phyloP scores from a whole-genome alignment of 2,797 vertebrate genomes.

The Thunnus albacares region DNA sequence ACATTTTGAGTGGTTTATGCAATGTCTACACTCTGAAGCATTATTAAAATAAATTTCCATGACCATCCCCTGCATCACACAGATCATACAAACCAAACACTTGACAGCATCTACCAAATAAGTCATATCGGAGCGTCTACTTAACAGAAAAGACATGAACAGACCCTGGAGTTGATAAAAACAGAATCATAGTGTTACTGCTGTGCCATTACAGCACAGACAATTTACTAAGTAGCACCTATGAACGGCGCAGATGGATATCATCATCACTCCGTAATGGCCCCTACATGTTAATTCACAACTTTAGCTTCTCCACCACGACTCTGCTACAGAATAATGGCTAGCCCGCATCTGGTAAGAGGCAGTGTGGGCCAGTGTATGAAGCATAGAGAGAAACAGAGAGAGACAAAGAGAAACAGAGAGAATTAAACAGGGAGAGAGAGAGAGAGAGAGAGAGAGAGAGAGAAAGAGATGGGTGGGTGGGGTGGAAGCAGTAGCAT shows the following conservation, averaged over 20 bases:
- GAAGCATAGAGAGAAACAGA: slow-evolving; percentile 48
- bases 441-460: slow-evolving; percentile 42
- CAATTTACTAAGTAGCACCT: slow-evolving; percentile 77
- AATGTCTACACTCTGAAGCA: neutral
- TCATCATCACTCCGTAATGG: slow-evolving; percentile 73
- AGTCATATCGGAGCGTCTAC: slow-evolving; percentile 37
- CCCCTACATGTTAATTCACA: slow-evolving; percentile 85
- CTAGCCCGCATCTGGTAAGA: slow-evolving; percentile 74
- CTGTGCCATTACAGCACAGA: slow-evolving; percentile 65
- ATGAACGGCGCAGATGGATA: slow-evolving; percentile 76
- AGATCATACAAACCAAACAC: slow-evolving; percentile 24
- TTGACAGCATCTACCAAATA: slow-evolving; percentile 22
- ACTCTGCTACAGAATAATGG: slow-evolving; percentile 76
- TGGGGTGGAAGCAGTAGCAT: slow-evolving; percentile 80
- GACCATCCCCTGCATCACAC: slow-evolving; percentile 1
- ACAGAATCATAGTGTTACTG: slow-evolving; percentile 64
- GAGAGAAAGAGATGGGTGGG: slow-evolving; percentile 54
- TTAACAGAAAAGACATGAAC: slow-evolving; percentile 35
- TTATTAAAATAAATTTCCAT: slow-evolving; percentile 11
- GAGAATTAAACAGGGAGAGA: slow-evolving; percentile 50
- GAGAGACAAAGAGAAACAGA: slow-evolving; percentile 53
- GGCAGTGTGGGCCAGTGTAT: slow-evolving; percentile 55
- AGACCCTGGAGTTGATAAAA: slow-evolving; percentile 60
- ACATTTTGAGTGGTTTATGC: neutral
- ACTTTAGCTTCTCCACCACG: slow-evolving; percentile 82